Evolutionary conservation across 2,797 vertebrate species (phyloP), one percentile per base, ranked within the genome.

Genomic region (Scolopax rusticola): DNA sequence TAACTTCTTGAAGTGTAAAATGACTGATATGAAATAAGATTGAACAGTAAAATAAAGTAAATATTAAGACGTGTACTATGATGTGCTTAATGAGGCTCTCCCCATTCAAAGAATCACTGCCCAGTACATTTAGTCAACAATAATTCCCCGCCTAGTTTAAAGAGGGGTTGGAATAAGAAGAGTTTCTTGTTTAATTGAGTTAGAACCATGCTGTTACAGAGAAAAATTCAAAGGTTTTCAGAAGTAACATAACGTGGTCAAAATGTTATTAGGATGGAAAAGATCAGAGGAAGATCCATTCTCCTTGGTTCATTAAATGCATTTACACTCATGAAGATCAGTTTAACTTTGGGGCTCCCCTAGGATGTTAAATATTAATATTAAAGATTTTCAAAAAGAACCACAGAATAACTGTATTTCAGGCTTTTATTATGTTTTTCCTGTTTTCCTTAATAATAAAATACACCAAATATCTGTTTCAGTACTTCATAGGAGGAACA

Each of bases 41-140:
- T 33, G 19, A 61, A 68, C 11, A 61, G 5, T 48, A 75, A 84
- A 84, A 75, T 41, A 78, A 28, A 53, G 33, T 57, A 80, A 84
- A 59, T 21, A 71, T 10, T 47, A 36, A 78, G 20, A 68, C 3
- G 4, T 4, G 3, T 21, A 56, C 24, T 64, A 45, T 0, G 0
- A 47, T 2, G 5, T 19, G 32, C 25, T 87, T 77, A 68, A 48
- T 0, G 1, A 84, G 12, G 8, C 11, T 32, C 7, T 11, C 3
- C 2, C 2, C 17, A 19, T 48, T 60, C 8, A 51, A 57, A 81
- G 6, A 68, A 68, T 51, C 40, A 68, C 12, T 71, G 32, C 8
- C 16, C 15, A n/a, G 17, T 12, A 60, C 0, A 0, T 15, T 65
- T 61, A 45, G 87, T 70, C 16, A 56, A 45, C 27, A 54, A 19